These are phyloP conservation scores for Mormyrops attenuatus DNA, from an alignment of 2,797 vertebrate species.

Conservation along the genomic window DNA sequence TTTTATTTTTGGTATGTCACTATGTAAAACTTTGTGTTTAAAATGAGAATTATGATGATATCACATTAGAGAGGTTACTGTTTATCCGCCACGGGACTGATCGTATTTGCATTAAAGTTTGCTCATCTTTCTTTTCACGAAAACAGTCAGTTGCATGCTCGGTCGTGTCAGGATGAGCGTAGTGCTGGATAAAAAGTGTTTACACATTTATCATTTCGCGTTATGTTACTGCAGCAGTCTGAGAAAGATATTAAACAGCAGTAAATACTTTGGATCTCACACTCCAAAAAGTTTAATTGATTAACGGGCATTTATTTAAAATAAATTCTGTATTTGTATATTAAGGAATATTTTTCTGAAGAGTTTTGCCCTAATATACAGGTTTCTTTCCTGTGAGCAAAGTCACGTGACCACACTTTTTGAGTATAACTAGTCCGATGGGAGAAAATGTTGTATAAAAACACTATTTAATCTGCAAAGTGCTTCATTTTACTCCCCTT, in stretches of 20 bases:
- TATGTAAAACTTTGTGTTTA: conserved; percentile 16
- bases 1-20: conserved; percentile 16
- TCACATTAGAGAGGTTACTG: conserved; percentile 7
- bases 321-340: not conserved
- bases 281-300: not conserved
- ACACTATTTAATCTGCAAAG: not conserved
- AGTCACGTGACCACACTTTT: not conserved
- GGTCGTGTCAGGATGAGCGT: not conserved
- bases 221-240: not conserved
- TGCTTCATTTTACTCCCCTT: not conserved
- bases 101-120: not conserved
- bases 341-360: not conserved
- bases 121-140: not conserved
- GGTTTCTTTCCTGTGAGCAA: not conserved
- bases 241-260: not conserved
- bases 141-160: conserved; percentile 3
- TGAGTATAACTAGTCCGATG: not conserved
- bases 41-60: not conserved
- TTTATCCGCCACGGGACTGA: conserved; percentile 19
- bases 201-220: not conserved
- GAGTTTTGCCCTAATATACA: not conserved
- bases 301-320: not conserved
- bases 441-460: not conserved
- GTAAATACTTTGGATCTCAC: not conserved
- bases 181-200: not conserved